Conservation (phyloP, 2,113 vertebrate genomes). For the Bufo bufo region DNA sequence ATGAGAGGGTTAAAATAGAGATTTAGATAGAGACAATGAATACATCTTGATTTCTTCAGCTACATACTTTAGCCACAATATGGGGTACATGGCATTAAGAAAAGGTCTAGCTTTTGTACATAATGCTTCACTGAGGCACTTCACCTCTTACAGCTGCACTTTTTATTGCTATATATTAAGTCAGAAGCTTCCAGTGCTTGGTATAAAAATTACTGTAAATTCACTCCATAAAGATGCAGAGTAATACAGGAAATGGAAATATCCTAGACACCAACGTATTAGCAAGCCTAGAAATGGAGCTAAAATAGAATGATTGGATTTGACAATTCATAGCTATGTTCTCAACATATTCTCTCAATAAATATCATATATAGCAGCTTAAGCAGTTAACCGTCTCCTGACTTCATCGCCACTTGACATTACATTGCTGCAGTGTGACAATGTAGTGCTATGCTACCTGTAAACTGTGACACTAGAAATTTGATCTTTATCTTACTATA, state of each 20-base stretch:
- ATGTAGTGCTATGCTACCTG: neutral
- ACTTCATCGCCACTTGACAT: neutral
- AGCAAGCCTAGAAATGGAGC: neutral
- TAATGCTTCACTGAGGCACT: neutral
- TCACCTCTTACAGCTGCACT: neutral
- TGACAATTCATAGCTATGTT: conserved; percentile 23
- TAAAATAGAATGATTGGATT: conserved; percentile 26
- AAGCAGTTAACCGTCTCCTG: conserved; percentile 10
- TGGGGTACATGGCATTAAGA: neutral
- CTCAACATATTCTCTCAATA: conserved; percentile 29
- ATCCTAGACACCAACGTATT: neutral
- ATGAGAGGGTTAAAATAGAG: no score
- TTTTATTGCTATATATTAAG: conserved; percentile 17
- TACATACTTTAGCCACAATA: neutral
- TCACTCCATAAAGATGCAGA: conserved; percentile 11
- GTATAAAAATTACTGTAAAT: conserved; percentile 8
- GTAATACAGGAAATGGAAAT: conserved; percentile 11
- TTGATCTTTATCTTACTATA: neutral
- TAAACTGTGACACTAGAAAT: neutral
- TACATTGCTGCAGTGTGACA: neutral
- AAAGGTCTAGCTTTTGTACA: neutral
- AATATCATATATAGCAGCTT: conserved; percentile 22
- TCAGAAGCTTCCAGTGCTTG: conserved; percentile 3
- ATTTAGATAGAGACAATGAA: neutral
- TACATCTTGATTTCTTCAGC: neutral